Base-by-base conservation (phyloP, 2,888 invertebrate species). In the Cheilosia scutellata region DNA sequence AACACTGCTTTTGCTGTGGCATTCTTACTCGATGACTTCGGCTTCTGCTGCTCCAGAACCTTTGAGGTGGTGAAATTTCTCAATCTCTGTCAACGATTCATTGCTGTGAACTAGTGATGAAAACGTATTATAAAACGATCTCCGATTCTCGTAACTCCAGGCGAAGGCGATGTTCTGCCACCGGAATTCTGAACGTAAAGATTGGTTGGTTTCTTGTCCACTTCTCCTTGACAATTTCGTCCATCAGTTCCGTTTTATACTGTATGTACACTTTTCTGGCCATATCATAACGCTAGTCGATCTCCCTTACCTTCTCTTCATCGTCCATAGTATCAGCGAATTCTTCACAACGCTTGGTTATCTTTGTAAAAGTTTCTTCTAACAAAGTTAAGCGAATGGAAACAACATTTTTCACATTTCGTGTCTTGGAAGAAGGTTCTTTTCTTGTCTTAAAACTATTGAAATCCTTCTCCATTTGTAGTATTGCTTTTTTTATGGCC, bases 21-120 rank as follows among this genome's bases (percentile, higher is more conserved):
- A n/a, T n/a, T n/a, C n/a, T n/a, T n/a, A n/a, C n/a, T n/a, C n/a
- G n/a, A n/a, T n/a, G n/a, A n/a, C n/a, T n/a, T n/a, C n/a, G n/a
- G n/a, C n/a, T n/a, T n/a, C n/a, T n/a, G n/a, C n/a, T n/a, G n/a
- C n/a, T n/a, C n/a, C n/a, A n/a, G n/a, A 5, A 74, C 53, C n/a
- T 31, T 51, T 62, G 2, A 74, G 51, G 29, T 74, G 25, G 31
- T 63, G 60, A 3, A 72, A 27, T 33, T 33, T 72, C 20, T 72
- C 51, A 20, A 58, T 40, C 27, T 37, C 49, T 47, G 60, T 16
- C 25, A 70, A 37, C 7, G 65, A 51, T 27, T 51, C 4, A 42
- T 70, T 55, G 44, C 7, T 44, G 11, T 70, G 68, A 7, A 70
- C 27, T 2, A 55, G 13, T 7, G 29, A 57, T 27, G 16, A 7